Conservation (phyloP, 2,113 vertebrate genomes). For the Aegypius monachus region DNA sequence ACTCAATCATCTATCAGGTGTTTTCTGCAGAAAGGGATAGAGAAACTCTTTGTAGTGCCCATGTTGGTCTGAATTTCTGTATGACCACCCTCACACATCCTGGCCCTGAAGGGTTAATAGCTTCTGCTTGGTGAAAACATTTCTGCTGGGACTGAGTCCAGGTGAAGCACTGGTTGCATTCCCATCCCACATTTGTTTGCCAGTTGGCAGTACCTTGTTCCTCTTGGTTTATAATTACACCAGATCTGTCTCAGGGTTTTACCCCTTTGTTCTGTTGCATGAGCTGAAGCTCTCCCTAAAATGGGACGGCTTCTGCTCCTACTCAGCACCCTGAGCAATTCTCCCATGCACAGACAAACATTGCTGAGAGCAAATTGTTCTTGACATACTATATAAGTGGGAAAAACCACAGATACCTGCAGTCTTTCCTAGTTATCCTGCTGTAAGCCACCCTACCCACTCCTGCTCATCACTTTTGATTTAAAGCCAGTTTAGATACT, state of each 20-base stretch:
- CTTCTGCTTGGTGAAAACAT: not conserved
- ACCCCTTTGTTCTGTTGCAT: not conserved
- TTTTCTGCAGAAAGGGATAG: fast-evolving
- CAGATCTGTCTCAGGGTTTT: not conserved
- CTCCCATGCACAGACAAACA: not conserved
- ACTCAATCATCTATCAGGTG: not conserved
- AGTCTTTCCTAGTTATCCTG: not conserved
- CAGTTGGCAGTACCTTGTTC: not conserved
- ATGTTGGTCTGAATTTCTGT: not conserved
- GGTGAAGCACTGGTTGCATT: not conserved
- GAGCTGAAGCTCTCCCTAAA: not conserved
- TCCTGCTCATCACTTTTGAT: not conserved
- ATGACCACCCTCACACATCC: not conserved
- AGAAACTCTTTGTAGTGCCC: not conserved
- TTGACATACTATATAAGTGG: not conserved
- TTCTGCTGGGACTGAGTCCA: not conserved
- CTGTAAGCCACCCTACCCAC: not conserved
- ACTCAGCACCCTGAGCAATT: not conserved
- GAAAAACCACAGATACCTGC: fast-evolving
- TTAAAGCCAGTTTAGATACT: not conserved
- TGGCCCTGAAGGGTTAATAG: not conserved
- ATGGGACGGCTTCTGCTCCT: not conserved
- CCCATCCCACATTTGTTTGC: not conserved
- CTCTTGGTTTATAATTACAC: not conserved
- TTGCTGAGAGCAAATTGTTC: not conserved